Evolutionary conservation across 1,140 invertebrate genomes (phyloP).

Genomic region (Grapholita molesta): DNA sequence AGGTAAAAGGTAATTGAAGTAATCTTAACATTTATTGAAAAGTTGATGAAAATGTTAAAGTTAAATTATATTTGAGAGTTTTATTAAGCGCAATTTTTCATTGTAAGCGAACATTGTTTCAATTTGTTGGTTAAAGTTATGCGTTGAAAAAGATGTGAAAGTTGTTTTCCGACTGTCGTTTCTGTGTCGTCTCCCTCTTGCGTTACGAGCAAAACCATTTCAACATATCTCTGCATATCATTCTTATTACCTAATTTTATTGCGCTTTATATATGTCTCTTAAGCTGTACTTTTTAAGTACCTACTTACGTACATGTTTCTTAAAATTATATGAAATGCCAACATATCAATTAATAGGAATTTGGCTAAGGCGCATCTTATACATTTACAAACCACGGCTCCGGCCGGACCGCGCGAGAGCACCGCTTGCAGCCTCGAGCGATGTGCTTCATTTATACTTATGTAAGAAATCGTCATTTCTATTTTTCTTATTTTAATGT

Average conservation of each 20-base stretch:
- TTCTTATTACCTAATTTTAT: constrained; percentile 45
- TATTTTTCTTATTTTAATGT: constrained; percentile 67
- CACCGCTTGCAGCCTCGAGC: not conserved
- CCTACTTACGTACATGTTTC: constrained; percentile 28
- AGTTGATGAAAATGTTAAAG: constrained; percentile 77
- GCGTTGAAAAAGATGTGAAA: constrained; percentile 64
- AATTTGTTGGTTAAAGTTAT: constrained; percentile 77
- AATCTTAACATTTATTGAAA: constrained; percentile 76
- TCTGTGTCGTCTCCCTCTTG: constrained; percentile 24
- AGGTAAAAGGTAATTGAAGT: constrained; percentile 75
- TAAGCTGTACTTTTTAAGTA: constrained; percentile 50
- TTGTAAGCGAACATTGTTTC: constrained; percentile 75
- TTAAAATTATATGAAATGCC: constrained; percentile 42
- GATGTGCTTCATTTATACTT: constrained; percentile 2
- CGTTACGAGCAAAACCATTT: constrained; percentile 27
- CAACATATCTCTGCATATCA: constrained; percentile 64
- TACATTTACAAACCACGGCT: constrained; percentile 27
- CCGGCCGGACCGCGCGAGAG: not conserved
- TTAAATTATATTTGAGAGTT: constrained; percentile 78
- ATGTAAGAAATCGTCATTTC: constrained; percentile 44
- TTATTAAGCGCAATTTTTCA: constrained; percentile 76
- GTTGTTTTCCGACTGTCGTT: constrained; percentile 54
- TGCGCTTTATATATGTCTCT: constrained; percentile 53
- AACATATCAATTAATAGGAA: constrained; percentile 64
- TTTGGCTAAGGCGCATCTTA: constrained; percentile 56